These are phyloP conservation scores for Phrynocephalus forsythii DNA, from an alignment of 2,797 vertebrate species.

Conservation along the genomic window DNA sequence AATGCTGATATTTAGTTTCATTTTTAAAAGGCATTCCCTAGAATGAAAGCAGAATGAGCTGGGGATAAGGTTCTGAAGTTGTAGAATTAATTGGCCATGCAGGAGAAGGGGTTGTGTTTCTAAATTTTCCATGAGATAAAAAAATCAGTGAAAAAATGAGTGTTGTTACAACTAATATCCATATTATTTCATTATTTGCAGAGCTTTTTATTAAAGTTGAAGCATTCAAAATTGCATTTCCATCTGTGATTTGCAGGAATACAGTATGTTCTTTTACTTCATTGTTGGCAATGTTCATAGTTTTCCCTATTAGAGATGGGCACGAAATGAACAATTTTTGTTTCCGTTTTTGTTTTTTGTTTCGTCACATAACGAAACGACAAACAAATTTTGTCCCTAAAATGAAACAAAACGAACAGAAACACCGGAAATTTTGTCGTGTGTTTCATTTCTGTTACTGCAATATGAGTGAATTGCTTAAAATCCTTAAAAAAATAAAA, in stretches of 20 bases:
- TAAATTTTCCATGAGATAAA: background rate
- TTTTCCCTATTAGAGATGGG: too few species aligned
- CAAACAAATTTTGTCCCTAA: too few species aligned
- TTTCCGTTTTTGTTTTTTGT: too few species aligned
- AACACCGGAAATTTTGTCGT: too few species aligned
- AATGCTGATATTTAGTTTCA: background rate
- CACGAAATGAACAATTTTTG: too few species aligned
- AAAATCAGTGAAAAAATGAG: background rate
- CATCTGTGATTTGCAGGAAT: background rate
- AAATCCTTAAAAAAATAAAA: too few species aligned
- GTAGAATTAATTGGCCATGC: background rate
- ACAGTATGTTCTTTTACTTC: background rate
- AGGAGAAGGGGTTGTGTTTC: background rate
- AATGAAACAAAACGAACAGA: too few species aligned
- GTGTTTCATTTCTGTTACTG: too few species aligned
- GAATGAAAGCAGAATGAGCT: background rate
- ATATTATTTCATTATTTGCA: background rate
- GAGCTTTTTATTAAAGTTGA: background rate
- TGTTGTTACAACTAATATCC: background rate
- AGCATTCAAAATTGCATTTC: background rate
- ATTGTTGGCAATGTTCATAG: background rate
- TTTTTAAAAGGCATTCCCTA: background rate
- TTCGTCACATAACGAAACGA: too few species aligned
- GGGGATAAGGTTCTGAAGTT: background rate
- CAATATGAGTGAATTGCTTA: too few species aligned